Evolutionary conservation across 2,113 vertebrate genomes (phyloP), one percentile per base, ranked within the genome.

Genomic region (Menura novaehollandiae): DNA sequence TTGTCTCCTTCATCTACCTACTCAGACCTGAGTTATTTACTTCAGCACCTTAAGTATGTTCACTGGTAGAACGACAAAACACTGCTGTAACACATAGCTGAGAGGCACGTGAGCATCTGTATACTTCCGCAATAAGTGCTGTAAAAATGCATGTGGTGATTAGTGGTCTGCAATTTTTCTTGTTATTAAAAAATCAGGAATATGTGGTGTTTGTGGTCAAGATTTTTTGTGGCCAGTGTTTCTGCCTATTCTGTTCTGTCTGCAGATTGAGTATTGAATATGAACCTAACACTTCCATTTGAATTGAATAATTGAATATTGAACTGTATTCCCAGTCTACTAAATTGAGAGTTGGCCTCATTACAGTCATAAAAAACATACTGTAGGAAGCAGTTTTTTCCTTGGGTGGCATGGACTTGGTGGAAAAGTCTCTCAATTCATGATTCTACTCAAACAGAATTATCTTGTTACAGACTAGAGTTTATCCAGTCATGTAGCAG

Each of bases 1-100:
- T 97, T 97, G 93, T 88, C 79, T 93, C 52, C 78, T 84, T 90
- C 88, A 96, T 87, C 94, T 96, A 58, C 58, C 69, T 97, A 90
- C 86, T 93, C 92, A 97, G 79, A 91, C 26, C 52, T 83, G 73
- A 91, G 56, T 92, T 96, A 63, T 47, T 90, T 85, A 77, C 76
- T 80, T 90, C 58, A 82, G 55, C 82, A 58, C 28, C 46, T 79
- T 82, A 93, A 89, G 47, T 72, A 59, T 51, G n/a, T 74, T 35
- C 94, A 37, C 55, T 74, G 83, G 85, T 90, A 92, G 22, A 91
- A 68, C 71, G 82, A 58, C 47, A 83, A 74, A 91, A 79, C 37
- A 33, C 47, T 83, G 5, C 22, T 91, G 75, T 89, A 32, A 47
- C 59, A 53, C 26, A 43, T n/a, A 81, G 53, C 62, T 44, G 74